These are phyloP conservation scores for Hyalella azteca DNA, from an alignment of 2,888 invertebrate genomes.

Conservation along the genomic window DNA sequence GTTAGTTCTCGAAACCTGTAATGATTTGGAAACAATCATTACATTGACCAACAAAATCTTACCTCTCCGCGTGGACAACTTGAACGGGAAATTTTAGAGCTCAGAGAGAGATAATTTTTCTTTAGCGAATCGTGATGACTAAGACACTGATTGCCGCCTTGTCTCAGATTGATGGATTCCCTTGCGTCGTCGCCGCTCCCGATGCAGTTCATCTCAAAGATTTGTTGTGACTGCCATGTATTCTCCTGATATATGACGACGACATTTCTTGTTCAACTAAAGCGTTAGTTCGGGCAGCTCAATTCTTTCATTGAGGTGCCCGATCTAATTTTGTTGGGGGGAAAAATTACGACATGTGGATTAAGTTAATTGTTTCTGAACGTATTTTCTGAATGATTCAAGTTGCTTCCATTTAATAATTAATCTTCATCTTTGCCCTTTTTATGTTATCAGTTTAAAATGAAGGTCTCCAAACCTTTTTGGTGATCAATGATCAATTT, in stretches of 20 bases:
- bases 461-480: too few species aligned
- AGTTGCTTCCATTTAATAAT: too few species aligned
- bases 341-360: neutral
- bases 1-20: conserved; percentile 3
- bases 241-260: neutral
- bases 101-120: conserved; percentile 16
- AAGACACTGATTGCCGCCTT: conserved; percentile 20
- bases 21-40: conserved; percentile 4
- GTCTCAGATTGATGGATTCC: conserved; percentile 23
- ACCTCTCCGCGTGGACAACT: neutral
- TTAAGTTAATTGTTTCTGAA: too few species aligned
- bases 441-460: too few species aligned
- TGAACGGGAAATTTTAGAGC: neutral
- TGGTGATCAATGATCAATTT: too few species aligned
- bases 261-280: neutral
- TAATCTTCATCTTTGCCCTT: too few species aligned
- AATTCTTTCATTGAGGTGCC: conserved; percentile 5
- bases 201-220: conserved; percentile 26
- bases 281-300: neutral
- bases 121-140: conserved; percentile 28
- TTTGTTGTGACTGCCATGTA: conserved; percentile 26
- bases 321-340: conserved; percentile 1
- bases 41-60: neutral
- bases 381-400: too few species aligned
- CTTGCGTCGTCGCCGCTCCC: conserved; percentile 22